phyloP scores from a whole-genome alignment of 2,888 invertebrate genomes.

The Caradrina clavipalpis region DNA sequence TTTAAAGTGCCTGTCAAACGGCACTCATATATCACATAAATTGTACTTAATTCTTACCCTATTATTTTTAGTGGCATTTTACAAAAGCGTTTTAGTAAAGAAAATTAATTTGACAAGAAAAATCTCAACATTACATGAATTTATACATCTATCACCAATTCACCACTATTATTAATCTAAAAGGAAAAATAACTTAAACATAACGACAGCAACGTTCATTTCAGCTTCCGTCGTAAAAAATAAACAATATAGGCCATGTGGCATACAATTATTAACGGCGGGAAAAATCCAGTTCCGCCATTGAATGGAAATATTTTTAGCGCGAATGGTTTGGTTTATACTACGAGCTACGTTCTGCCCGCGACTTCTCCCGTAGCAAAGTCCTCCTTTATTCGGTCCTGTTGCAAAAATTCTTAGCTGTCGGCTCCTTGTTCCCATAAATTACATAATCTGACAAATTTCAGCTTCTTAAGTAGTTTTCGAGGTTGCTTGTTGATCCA shows the following conservation, averaged over 20 bases:
- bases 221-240: conserved; percentile 56
- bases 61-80: background rate
- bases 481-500: background rate
- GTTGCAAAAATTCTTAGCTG: no score
- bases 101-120: background rate
- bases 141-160: conserved; percentile 19
- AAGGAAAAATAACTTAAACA: conserved; percentile 42
- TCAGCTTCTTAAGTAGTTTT: no score
- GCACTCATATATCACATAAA: no score
- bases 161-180: conserved; percentile 31
- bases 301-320: conserved; percentile 54
- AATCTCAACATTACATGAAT: conserved; percentile 1
- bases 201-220: conserved; percentile 43
- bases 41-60: no score
- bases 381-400: no score
- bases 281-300: conserved; percentile 55
- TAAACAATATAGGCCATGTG: conserved; percentile 60
- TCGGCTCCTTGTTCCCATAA: no score
- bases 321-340: conserved; percentile 27
- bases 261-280: conserved; percentile 49
- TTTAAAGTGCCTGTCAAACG: no score
- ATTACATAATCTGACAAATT: no score
- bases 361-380: background rate
- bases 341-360: background rate
- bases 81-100: no score